Evolutionary conservation across 1,140 invertebrate species (phyloP).

Genomic region (Ceratosolen solmsi): DNA sequence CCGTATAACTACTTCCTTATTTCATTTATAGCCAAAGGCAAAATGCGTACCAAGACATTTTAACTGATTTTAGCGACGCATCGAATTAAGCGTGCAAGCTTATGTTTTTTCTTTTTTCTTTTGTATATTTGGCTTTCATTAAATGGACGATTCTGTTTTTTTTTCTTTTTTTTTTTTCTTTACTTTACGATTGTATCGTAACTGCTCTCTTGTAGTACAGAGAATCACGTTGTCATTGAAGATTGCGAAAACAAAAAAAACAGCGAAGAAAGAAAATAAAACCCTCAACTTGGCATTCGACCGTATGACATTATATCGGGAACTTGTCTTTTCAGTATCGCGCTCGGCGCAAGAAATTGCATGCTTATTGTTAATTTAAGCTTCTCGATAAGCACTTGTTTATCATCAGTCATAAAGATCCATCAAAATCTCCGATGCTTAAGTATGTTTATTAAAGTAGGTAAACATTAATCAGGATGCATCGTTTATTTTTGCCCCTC

Average conservation of each 20-base stretch:
- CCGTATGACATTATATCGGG: background rate
- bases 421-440: background rate
- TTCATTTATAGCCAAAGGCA: background rate
- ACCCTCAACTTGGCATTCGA: no score
- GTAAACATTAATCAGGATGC: background rate
- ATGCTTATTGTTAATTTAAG: background rate
- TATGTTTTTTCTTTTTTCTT: no score
- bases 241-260: no score
- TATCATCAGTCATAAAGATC: background rate
- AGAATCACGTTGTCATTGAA: no score
- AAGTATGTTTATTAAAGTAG: background rate
- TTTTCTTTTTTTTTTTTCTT: background rate
- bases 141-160: no score
- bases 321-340: background rate
- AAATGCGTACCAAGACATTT: background rate
- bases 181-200: background rate
- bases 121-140: background rate
- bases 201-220: background rate
- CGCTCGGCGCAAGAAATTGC: background rate
- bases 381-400: no score
- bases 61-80: background rate
- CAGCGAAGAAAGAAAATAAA: no score
- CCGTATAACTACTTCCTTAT: slow-evolving; percentile 15
- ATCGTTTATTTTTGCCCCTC: background rate
- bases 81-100: no score